Conservation (phyloP, 2,888 invertebrate species). For the Peribatodes rhomboidaria region DNA sequence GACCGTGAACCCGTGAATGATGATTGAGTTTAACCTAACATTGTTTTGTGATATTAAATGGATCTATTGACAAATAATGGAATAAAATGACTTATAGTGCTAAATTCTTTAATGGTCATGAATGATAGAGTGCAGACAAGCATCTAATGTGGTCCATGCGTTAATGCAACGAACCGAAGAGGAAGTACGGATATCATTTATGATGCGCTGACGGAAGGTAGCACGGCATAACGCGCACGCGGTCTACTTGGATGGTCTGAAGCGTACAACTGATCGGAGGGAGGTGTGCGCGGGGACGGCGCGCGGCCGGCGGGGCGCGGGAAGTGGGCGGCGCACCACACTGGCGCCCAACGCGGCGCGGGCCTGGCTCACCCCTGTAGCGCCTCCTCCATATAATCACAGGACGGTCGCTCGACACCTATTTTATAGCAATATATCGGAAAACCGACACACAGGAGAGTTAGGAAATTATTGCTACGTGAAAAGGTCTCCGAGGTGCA, state of each 20-base stretch:
- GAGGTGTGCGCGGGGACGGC: slow-evolving; percentile 48
- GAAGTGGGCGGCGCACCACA: slow-evolving; percentile 61
- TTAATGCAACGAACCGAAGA: slow-evolving; percentile 83
- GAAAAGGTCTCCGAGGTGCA: slow-evolving; percentile 28
- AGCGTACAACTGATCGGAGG: slow-evolving; percentile 75
- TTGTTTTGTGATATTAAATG: slow-evolving; percentile 41
- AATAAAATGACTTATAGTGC: slow-evolving; percentile 41
- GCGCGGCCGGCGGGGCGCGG: slow-evolving; percentile 53
- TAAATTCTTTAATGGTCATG: slow-evolving; percentile 48
- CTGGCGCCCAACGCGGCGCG: slow-evolving; percentile 70
- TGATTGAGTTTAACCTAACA: slow-evolving; percentile 46
- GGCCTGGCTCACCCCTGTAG: slow-evolving; percentile 61
- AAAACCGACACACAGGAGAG: slow-evolving; percentile 46
- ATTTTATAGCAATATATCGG: slow-evolving; percentile 61
- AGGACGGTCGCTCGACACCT: slow-evolving; percentile 76
- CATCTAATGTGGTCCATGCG: slow-evolving; percentile 85
- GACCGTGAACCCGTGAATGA: slow-evolving; percentile 40
- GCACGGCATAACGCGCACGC: slow-evolving; percentile 81
- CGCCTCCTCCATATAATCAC: slow-evolving; percentile 77
- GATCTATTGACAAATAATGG: slow-evolving; percentile 37
- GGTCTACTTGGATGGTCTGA: slow-evolving; percentile 69
- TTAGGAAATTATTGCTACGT: slow-evolving; percentile 42
- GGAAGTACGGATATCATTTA: slow-evolving; percentile 76
- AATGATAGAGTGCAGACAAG: slow-evolving; percentile 78
- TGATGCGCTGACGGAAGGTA: slow-evolving; percentile 75